A percentile compares a stretch with the other conserved stretches of the same genome.
Evolutionary conservation across 2,888 invertebrate species (phyloP).

Genomic region (Nemoura dubitans): DNA sequence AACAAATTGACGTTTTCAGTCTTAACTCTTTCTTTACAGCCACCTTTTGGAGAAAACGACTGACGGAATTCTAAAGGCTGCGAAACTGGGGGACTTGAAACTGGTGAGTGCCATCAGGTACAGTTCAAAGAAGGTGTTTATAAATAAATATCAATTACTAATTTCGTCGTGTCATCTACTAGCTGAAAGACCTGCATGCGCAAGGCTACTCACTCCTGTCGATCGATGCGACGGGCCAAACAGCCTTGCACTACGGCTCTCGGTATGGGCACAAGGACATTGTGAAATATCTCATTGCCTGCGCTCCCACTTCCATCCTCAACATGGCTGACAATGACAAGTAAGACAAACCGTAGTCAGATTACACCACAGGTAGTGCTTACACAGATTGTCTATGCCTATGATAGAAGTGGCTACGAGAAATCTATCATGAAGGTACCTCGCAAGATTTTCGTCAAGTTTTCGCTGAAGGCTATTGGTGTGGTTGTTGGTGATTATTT

Average conservation of each 20-base stretch:
- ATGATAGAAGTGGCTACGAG: too few relatives aligned
- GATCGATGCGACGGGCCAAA: conserved; percentile 85
- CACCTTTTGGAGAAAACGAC: conserved; percentile 82
- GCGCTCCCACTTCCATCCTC: conserved; percentile 82
- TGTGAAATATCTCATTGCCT: conserved; percentile 86
- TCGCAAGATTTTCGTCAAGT: too few relatives aligned
- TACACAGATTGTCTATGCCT: not conserved
- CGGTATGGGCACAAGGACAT: conserved; percentile 90
- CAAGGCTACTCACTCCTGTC: conserved; percentile 85
- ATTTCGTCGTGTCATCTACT: conserved; percentile 50
- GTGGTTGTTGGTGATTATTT: too few relatives aligned
- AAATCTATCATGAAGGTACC: too few relatives aligned
- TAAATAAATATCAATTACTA: not conserved
- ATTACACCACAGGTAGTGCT: not conserved
- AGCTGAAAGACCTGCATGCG: conserved; percentile 85
- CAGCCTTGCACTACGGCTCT: conserved; percentile 89
- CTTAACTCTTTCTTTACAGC: conserved; percentile 53
- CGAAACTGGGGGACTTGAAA: conserved; percentile 83
- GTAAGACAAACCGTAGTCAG: conserved; percentile 66
- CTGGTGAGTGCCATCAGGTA: conserved; percentile 72
- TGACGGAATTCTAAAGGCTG: conserved; percentile 83
- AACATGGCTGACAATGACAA: conserved; percentile 88
- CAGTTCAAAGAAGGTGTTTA: not conserved
- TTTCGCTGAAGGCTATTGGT: too few relatives aligned
- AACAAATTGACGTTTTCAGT: conserved; percentile 29